Evolutionary conservation across 2,113 vertebrate genomes (phyloP), one percentile per base, ranked within the genome.

Genomic region (Tupaia chinensis): DNA sequence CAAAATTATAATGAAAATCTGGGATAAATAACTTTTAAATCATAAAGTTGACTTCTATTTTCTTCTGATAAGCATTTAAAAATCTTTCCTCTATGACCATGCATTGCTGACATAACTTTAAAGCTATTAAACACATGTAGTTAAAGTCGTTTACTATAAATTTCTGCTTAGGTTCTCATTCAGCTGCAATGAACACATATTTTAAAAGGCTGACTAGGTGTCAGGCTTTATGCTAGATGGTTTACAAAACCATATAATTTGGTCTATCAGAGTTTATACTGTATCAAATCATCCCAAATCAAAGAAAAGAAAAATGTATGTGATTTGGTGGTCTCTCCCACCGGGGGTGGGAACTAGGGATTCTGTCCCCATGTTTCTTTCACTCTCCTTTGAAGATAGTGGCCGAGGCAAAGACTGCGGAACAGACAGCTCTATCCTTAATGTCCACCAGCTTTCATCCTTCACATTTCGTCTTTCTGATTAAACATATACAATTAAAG

Each of bases 61-160:
- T 82, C 11, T 68, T 53, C 89, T 85, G 65, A 23, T 56, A 96
- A 79, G 7, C 3, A n/a, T 87, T 96, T 93, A 32, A 29, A 87
- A 72, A 22, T 72, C 13, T 93, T 88, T 92, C 56, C 17, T n/a
- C 3, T 7, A 3, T 83, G 70, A 66, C 44, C 23, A 74, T 66
- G 10, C 15, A 65, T 76, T 81, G 14, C 25, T 73, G 69, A 11
- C n/a, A n/a, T 79, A 72, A 60, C 27, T 91, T 88, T 76, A 94
- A 87, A 91, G 11, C n/a, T 58, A 58, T 12, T 61, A 77, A 60
- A 63, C 4, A 63, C 53, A 3, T 15, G 34, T 53, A 58, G 9
- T 85, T 89, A 83, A 68, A 97, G 25, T 12, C 5, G 68, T 78
- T 87, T 74, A 25, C 69, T 54, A 2, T 5, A 68, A n/a, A 80